These are phyloP conservation scores for Labia minor DNA, from an alignment of 2,888 invertebrate species.

Conservation along the genomic window DNA sequence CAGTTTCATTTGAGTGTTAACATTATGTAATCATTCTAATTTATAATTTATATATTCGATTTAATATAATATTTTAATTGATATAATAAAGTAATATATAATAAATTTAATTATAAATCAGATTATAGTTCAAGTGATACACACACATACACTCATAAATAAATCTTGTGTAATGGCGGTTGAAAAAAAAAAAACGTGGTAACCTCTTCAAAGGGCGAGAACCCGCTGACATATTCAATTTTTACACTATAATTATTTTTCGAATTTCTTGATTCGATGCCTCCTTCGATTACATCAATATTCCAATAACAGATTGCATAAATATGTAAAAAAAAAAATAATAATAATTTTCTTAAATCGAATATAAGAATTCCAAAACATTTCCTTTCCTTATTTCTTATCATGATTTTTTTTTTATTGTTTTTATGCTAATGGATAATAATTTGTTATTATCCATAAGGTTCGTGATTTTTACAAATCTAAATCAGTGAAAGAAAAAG, in stretches of 20 bases:
- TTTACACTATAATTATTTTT: neutral
- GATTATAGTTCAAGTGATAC: no score
- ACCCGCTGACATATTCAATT: neutral
- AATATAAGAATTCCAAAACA: neutral
- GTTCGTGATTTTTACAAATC: neutral
- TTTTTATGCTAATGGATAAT: neutral
- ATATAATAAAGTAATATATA: no score
- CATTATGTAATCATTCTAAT: no score
- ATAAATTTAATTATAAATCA: no score
- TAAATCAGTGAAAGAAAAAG: neutral
- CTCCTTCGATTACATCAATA: neutral
- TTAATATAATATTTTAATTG: no score
- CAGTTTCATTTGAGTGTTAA: no score
- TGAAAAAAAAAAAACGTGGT: no score
- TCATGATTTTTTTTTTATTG: neutral
- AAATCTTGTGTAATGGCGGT: no score
- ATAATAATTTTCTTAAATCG: neutral
- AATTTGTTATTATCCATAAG: neutral
- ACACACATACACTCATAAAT: no score
- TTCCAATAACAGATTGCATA: conserved; percentile 2
- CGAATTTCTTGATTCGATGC: neutral
- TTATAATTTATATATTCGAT: no score
- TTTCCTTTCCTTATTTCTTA: neutral
- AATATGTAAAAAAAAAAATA: neutral
- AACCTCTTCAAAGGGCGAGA: no score